Evolutionary conservation across 2,797 vertebrate genomes (phyloP).

Genomic region (Coregonus suidteri): DNA sequence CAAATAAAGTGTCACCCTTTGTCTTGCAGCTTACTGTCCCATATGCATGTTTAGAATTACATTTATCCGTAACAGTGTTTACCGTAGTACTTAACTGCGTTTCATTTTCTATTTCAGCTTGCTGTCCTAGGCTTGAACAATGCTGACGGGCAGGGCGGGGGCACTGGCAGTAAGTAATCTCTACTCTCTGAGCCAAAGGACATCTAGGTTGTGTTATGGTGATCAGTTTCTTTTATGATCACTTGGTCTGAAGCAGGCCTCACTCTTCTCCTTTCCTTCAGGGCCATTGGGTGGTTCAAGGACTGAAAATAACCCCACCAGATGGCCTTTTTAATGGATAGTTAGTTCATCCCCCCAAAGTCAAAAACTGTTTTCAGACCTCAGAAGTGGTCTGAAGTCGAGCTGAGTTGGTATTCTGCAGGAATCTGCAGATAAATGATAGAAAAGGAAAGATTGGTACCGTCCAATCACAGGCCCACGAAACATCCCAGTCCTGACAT

Average conservation of each 20-base stretch:
- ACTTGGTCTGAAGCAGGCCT: background rate
- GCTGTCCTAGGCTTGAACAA: conserved; percentile 98
- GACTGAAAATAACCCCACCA: background rate
- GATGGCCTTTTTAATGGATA: background rate
- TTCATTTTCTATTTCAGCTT: conserved; percentile 75
- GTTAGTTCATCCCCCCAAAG: background rate
- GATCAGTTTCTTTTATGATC: background rate
- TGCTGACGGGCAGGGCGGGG: conserved; percentile 86
- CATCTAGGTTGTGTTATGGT: background rate
- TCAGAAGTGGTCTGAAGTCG: too few relatives aligned
- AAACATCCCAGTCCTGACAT: background rate
- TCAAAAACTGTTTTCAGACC: background rate
- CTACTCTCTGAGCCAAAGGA: background rate
- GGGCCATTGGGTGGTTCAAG: background rate
- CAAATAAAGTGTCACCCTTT: background rate
- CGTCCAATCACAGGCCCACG: background rate
- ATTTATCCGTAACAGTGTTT: background rate
- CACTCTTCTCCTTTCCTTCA: background rate
- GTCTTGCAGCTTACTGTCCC: background rate
- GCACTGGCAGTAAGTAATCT: conserved; percentile 87
- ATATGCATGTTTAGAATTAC: background rate
- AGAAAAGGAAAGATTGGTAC: too few relatives aligned
- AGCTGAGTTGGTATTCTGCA: too few relatives aligned
- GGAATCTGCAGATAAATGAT: too few relatives aligned
- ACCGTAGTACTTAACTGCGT: background rate